phyloP scores from a whole-genome alignment of 2,113 vertebrate species.

The Microtus oregoni region DNA sequence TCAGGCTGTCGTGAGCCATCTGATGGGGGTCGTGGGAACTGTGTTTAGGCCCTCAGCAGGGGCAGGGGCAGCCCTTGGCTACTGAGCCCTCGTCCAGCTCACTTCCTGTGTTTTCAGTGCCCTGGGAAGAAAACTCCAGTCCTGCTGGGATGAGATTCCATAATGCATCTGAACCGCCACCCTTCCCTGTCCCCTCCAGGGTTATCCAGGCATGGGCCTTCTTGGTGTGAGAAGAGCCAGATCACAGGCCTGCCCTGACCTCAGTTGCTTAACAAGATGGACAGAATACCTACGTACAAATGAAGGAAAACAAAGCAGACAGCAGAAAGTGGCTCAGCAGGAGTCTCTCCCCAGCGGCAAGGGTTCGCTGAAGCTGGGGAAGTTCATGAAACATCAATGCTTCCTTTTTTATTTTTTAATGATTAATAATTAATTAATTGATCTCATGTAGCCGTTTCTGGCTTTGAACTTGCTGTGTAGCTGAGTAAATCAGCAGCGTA shows the following conservation, averaged over 20 bases:
- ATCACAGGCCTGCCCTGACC: background rate
- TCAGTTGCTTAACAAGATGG: background rate
- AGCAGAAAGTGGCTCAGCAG: background rate
- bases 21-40: background rate
- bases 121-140: background rate
- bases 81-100: background rate
- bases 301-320: background rate
- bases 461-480: background rate
- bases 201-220: background rate
- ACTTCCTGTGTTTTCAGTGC: background rate
- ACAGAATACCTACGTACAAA: background rate
- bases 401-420: background rate
- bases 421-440: background rate
- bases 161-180: too few species aligned
- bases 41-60: background rate
- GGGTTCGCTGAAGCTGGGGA: background rate
- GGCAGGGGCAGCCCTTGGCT: background rate
- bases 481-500: background rate
- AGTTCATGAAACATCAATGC: background rate
- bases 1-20: background rate
- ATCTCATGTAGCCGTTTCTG: background rate
- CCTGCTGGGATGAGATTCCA: background rate
- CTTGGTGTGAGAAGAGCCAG: too few species aligned
- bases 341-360: background rate
- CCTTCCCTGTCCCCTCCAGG: too few species aligned